phyloP scores from a whole-genome alignment of 2,797 vertebrate species.

The Orientallactaga sibirica region DNA sequence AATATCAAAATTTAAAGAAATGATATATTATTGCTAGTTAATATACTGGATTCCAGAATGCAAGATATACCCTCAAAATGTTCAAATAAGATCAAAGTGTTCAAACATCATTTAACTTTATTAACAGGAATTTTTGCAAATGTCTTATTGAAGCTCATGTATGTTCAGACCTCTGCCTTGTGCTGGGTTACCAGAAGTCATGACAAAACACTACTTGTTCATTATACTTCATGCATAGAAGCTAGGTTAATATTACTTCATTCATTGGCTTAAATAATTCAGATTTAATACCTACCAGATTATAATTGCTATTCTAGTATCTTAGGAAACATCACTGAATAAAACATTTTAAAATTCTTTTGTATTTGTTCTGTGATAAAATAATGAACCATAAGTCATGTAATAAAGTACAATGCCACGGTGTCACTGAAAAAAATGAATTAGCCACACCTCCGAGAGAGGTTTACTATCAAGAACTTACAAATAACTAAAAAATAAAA shows the following conservation, averaged over 20 bases:
- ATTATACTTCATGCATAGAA: too few species aligned
- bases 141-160: too few species aligned
- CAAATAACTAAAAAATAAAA: too few species aligned
- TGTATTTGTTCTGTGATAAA: not conserved
- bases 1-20: not conserved
- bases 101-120: too few species aligned
- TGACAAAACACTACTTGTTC: too few species aligned
- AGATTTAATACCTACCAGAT: not conserved
- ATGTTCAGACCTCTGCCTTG: too few species aligned
- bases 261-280: not conserved
- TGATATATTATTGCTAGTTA: not conserved
- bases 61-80: too few species aligned
- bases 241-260: not conserved
- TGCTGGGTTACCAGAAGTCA: too few species aligned
- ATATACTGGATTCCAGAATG: not conserved
- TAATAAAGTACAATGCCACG: not conserved
- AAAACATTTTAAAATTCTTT: not conserved
- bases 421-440: not conserved
- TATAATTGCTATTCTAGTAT: not conserved
- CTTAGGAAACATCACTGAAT: constrained; percentile 42
- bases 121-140: too few species aligned
- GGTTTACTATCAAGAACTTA: too few species aligned
- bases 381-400: not conserved
- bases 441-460: too few species aligned
- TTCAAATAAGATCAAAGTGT: too few species aligned